phyloP scores from a whole-genome alignment of 1,140 invertebrate genomes.

The Helicoverpa armigera region DNA sequence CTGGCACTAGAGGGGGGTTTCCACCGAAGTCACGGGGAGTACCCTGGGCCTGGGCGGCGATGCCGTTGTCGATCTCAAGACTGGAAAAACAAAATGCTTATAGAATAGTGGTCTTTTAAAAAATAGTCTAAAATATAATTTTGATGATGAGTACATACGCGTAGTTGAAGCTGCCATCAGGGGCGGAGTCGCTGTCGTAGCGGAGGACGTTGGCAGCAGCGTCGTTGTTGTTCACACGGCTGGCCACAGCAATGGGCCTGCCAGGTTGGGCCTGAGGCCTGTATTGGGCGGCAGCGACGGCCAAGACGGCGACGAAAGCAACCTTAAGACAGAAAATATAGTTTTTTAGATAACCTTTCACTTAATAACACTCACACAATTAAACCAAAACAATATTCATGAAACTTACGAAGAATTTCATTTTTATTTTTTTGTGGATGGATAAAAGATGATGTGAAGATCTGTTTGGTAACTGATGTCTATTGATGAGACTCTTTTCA shows the following conservation, averaged over 20 bases:
- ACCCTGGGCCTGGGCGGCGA: slow-evolving; percentile 80
- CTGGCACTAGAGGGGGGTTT: slow-evolving; percentile 76
- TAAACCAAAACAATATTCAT: neutral
- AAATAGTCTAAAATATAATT: too few relatives aligned
- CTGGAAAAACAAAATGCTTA: slow-evolving; percentile 53
- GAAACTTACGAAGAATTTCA: slow-evolving; percentile 56
- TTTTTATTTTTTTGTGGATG: slow-evolving; percentile 35
- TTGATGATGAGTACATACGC: slow-evolving; percentile 44
- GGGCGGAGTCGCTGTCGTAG: slow-evolving; percentile 49
- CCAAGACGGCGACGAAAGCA: slow-evolving; percentile 49
- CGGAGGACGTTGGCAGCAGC: slow-evolving; percentile 43
- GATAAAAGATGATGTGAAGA: slow-evolving; percentile 29
- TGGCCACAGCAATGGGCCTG: neutral
- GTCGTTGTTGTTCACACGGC: slow-evolving; percentile 37
- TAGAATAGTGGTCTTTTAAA: too few relatives aligned
- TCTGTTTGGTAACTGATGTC: slow-evolving; percentile 50
- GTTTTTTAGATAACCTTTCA: neutral
- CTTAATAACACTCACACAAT: neutral
- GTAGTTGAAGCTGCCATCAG: slow-evolving; percentile 56
- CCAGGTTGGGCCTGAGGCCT: neutral
- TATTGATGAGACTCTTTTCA: slow-evolving; percentile 46
- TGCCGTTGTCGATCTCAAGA: slow-evolving; percentile 87
- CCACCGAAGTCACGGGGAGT: slow-evolving; percentile 72
- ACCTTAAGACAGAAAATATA: slow-evolving; percentile 35
- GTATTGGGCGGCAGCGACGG: slow-evolving; percentile 48